These are phyloP conservation scores for Parochlus steinenii DNA, from an alignment of 2,888 invertebrate genomes.

Conservation along the genomic window DNA sequence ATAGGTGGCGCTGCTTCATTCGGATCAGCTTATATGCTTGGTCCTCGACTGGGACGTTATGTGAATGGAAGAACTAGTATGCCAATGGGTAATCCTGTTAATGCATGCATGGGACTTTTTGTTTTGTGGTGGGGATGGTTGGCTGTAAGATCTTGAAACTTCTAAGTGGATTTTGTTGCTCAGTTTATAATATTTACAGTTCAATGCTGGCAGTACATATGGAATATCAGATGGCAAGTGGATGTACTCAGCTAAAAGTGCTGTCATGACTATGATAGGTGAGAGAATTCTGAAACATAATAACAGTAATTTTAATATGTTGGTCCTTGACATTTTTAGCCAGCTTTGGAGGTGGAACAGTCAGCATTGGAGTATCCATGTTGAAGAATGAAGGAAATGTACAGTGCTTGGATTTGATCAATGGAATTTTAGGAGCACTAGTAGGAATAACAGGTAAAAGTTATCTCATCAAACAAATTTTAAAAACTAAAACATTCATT, in stretches of 20 bases:
- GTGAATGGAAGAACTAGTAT: slow-evolving; percentile 24
- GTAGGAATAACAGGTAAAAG: slow-evolving; percentile 8
- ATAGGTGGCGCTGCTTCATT: slow-evolving; percentile 33
- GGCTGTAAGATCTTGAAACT: slow-evolving; percentile 26
- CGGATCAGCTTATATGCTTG: slow-evolving; percentile 33
- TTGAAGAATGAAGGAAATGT: slow-evolving; percentile 6
- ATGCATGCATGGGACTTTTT: slow-evolving; percentile 68
- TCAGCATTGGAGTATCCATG: neutral
- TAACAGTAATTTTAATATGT: no score
- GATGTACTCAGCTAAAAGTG: slow-evolving; percentile 33
- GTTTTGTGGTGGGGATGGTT: slow-evolving; percentile 87
- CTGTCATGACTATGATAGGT: no score
- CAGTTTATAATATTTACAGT: slow-evolving; percentile 39
- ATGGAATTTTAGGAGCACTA: slow-evolving; percentile 9
- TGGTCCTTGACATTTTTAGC: slow-evolving; percentile 33
- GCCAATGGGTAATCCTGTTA: slow-evolving; percentile 52
- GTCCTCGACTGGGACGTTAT: slow-evolving; percentile 33
- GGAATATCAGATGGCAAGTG: slow-evolving; percentile 32
- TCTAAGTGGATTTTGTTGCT: neutral
- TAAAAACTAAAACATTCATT: no score
- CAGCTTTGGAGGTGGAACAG: slow-evolving; percentile 33
- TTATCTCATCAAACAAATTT: neutral
- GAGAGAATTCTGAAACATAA: no score
- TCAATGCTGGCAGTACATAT: slow-evolving; percentile 30
- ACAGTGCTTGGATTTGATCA: slow-evolving; percentile 7